Evolutionary conservation across 2,888 invertebrate genomes (phyloP), one percentile per base, ranked within the genome.

Genomic region (Hyles lineata): DNA sequence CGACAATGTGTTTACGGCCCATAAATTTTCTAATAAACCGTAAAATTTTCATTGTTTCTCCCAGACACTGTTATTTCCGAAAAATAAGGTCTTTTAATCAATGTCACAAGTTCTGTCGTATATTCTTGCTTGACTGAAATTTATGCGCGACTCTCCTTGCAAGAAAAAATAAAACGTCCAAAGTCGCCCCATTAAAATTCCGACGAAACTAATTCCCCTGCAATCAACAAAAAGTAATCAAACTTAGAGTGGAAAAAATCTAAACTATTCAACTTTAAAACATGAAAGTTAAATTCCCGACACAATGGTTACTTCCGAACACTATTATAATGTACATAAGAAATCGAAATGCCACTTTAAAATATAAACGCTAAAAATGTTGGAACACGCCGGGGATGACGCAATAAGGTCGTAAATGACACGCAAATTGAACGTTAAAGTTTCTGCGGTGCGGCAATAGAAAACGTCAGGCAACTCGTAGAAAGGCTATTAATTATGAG

Each of bases 401-500:
- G 78, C 77, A 78, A 78, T 76, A 78, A 75, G 74, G 70, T 62
- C 29, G 52, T 70, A 73, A 60, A 89, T 87, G 83, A 85, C 86
- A 84, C 87, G 89, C 85, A 90, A 92, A 92, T 92, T 88, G 88
- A 89, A 91, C 86, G 88, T 84, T 85, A 87, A 91, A 92, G 88
- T 92, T 89, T 87, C 87, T 85, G 85, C 88, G 86, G 85, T 82
- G 78, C 81, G 85, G 88, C 90, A 90, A 89, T 88, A 89, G 92
- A 89, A 90, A 89, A 89, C 86, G 90, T 86, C 92, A 89, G 82
- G 89, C 88, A 85, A 88, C 86, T 87, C 87, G 89, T 85, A 89
- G 91, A 91, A 90, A 92, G 89, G 90, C 92, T 92, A 93, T 93
- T 93, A 94, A 94, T 94, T 94, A 94, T 92, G 89, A 90, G 90